Conservation (phyloP, 2,888 invertebrate species). For the Heteromurus nitidus region DNA sequence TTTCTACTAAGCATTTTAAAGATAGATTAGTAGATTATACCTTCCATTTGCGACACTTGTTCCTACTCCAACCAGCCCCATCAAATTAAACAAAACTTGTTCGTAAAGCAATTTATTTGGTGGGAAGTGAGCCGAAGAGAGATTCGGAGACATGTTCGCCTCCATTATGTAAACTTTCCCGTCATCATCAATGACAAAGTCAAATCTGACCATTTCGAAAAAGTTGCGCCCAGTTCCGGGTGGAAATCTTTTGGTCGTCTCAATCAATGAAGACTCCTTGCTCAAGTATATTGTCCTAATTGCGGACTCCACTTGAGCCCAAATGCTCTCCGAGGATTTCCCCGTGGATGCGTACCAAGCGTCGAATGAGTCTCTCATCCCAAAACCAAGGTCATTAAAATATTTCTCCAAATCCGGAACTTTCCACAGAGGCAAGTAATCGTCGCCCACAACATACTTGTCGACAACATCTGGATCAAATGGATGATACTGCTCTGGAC, state of each 20-base stretch:
- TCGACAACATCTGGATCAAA: slow-evolving; percentile 87
- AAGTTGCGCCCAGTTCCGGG: slow-evolving; percentile 80
- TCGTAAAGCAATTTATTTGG: slow-evolving; percentile 91
- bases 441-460: slow-evolving; percentile 95
- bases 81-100: slow-evolving; percentile 90
- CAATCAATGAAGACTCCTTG: slow-evolving; percentile 84
- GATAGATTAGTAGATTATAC: no score
- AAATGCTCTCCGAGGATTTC: slow-evolving; percentile 84
- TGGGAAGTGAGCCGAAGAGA: slow-evolving; percentile 94
- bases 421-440: slow-evolving; percentile 96
- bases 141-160: slow-evolving; percentile 98
- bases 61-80: slow-evolving; percentile 86
- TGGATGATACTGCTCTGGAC: slow-evolving; percentile 91
- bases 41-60: slow-evolving; percentile 49
- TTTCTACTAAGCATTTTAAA: no score
- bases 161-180: slow-evolving; percentile 92
- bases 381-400: slow-evolving; percentile 83
- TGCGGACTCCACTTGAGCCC: slow-evolving; percentile 87
- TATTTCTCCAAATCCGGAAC: slow-evolving; percentile 85
- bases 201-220: slow-evolving; percentile 96
- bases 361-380: slow-evolving; percentile 92
- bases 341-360: slow-evolving; percentile 78
- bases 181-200: slow-evolving; percentile 92
- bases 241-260: slow-evolving; percentile 76
- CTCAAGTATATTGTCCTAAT: slow-evolving; percentile 82